phyloP scores from a whole-genome alignment of 2,113 vertebrate species.

The Podilymbus podiceps region DNA sequence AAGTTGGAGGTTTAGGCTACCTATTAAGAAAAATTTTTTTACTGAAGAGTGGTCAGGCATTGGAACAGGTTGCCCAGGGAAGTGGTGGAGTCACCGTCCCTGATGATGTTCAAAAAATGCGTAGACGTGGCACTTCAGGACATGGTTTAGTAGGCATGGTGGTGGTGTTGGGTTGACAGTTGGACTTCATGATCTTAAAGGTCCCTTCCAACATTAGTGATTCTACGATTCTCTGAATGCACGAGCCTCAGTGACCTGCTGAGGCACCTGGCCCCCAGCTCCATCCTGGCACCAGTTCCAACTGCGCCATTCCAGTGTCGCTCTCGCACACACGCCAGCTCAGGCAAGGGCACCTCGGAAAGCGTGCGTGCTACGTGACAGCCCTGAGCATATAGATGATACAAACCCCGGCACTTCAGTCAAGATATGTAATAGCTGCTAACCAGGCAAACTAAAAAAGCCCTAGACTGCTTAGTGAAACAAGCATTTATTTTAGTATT shows the following conservation, averaged over 20 bases:
- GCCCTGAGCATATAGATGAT: fast-evolving
- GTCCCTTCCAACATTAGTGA: too few species aligned
- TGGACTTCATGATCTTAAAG: too few species aligned
- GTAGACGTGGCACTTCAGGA: too few species aligned
- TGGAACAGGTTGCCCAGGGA: too few species aligned
- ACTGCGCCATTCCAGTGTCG: background rate
- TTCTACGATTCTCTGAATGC: too few species aligned
- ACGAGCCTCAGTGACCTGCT: background rate
- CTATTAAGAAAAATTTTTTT: too few species aligned
- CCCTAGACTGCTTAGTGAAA: background rate
- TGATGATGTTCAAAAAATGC: too few species aligned
- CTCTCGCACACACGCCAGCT: fast-evolving
- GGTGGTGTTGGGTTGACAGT: too few species aligned
- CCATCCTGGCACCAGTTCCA: background rate
- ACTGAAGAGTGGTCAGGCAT: too few species aligned
- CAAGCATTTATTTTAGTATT: background rate
- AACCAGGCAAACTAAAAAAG: background rate
- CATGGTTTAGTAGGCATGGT: too few species aligned
- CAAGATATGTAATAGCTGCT: background rate
- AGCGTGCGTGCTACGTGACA: fast-evolving
- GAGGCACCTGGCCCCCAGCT: fast-evolving
- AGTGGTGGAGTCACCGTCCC: too few species aligned
- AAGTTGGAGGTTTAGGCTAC: too few species aligned
- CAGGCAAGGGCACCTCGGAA: background rate
- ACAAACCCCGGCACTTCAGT: background rate